Percentiles rank a stretch among this genome's conserved stretches.
Conservation (phyloP, 2,113 vertebrate species). For the Aspiorhynchus laticeps region DNA sequence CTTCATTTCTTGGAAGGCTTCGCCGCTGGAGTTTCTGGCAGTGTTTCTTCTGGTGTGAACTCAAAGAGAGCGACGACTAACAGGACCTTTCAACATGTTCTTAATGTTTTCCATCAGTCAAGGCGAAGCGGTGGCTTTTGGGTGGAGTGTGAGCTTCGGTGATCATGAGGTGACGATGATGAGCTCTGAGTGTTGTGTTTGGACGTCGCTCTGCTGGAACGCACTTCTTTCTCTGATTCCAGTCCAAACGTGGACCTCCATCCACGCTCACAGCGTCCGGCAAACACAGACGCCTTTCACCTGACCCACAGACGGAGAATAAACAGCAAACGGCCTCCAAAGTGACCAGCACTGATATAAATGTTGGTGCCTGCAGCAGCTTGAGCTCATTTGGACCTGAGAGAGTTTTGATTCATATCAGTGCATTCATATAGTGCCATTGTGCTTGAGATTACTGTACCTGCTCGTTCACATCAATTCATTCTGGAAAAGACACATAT, state of each 20-base stretch:
- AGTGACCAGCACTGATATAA: not conserved
- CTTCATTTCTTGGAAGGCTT: not conserved
- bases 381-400: not conserved
- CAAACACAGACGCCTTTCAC: not conserved
- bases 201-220: not conserved
- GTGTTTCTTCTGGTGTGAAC: not conserved
- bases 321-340: not conserved
- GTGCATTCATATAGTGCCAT: not conserved
- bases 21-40: not conserved
- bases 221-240: not conserved
- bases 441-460: not conserved
- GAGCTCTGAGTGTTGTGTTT: conserved; percentile 13
- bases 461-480: not conserved
- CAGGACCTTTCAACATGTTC: not conserved
- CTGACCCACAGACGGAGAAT: conserved; percentile 3
- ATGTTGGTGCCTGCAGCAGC: not conserved
- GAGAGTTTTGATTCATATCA: not conserved
- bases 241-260: not conserved
- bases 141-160: not conserved
- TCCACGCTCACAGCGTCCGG: not conserved
- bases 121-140: not conserved
- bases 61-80: not conserved
- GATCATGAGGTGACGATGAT: not conserved
- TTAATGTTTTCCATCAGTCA: conserved; percentile 3
- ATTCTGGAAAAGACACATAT: not conserved